Percentiles rank a stretch among this genome's conserved stretches.
These are phyloP conservation scores for Centropyge bicolor DNA, from an alignment of 2,797 vertebrate species.

Conservation along the genomic window DNA sequence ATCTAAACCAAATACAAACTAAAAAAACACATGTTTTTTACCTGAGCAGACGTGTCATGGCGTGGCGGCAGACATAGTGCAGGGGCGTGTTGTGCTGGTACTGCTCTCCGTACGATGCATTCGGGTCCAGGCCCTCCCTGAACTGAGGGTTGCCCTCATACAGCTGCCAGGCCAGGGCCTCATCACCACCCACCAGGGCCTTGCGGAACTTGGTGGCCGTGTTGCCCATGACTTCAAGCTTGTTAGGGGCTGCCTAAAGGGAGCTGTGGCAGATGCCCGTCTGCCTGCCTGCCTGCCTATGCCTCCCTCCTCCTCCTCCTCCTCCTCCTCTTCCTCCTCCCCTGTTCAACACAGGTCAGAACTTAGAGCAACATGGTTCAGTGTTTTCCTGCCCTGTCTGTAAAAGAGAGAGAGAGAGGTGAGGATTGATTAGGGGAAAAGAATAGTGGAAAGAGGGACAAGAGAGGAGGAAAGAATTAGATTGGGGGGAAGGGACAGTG, in stretches of 20 bases:
- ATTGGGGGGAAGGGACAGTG: background rate
- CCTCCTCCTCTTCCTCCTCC: conserved; percentile 71
- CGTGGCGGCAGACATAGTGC: conserved; percentile 96
- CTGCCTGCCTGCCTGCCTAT: conserved; percentile 33
- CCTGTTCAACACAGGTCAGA: conserved; percentile 68
- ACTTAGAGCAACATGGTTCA: conserved; percentile 79
- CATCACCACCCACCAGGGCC: conserved; percentile 96
- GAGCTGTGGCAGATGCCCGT: conserved; percentile 59
- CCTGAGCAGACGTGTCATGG: conserved; percentile 97
- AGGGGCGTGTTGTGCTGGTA: conserved; percentile 99
- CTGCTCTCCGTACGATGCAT: conserved; percentile 97
- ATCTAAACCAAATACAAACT: background rate
- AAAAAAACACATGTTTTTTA: conserved; percentile 56
- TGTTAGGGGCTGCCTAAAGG: conserved; percentile 45
- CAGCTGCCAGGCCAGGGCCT: conserved; percentile 97
- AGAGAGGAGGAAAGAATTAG: conserved; percentile 25
- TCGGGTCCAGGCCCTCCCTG: conserved; percentile 97
- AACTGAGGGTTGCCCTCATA: conserved; percentile 98
- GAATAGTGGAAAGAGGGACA: conserved; percentile 9
- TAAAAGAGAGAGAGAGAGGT: conserved; percentile 14
- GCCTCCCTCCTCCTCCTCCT: conserved; percentile 33
- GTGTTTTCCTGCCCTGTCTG: conserved; percentile 67
- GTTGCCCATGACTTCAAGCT: conserved; percentile 92
- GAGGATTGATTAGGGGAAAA: conserved; percentile 38
- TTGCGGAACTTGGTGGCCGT: conserved; percentile 99